These are phyloP conservation scores for Meloidogyne exigua DNA, from an alignment of 1,140 invertebrate species.

Conservation along the genomic window DNA sequence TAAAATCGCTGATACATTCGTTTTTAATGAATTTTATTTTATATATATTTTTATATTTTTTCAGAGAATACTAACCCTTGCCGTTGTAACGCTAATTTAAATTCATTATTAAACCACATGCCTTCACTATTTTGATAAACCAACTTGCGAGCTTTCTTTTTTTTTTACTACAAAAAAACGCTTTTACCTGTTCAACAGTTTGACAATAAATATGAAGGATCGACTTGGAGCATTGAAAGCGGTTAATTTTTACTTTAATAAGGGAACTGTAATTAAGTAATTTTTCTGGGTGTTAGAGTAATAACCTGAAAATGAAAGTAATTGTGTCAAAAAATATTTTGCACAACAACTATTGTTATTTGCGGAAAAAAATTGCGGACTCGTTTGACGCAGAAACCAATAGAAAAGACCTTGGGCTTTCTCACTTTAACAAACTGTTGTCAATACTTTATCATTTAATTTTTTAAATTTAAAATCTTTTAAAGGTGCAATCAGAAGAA, in stretches of 20 bases:
- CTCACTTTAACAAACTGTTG: too few relatives aligned
- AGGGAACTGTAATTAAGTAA: too few relatives aligned
- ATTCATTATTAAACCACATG: background rate
- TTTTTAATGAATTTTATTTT: background rate
- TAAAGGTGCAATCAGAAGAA: conserved; percentile 58
- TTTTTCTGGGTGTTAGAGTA: too few relatives aligned
- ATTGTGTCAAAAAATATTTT: too few relatives aligned
- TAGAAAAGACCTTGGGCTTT: too few relatives aligned
- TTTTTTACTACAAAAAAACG: background rate
- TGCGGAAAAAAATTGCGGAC: too few relatives aligned
- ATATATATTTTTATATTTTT: background rate
- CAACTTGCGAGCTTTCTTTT: conserved; percentile 2
- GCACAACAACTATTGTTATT: too few relatives aligned
- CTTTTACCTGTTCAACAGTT: background rate
- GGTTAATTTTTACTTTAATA: conserved; percentile 32
- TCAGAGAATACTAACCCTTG: background rate
- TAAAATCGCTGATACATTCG: too few relatives aligned
- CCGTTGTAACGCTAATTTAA: too few relatives aligned
- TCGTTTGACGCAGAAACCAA: too few relatives aligned
- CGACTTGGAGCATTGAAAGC: conserved; percentile 57
- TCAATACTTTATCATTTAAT: too few relatives aligned
- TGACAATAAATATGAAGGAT: conserved; percentile 45
- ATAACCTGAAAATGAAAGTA: too few relatives aligned
- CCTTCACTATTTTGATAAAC: background rate
- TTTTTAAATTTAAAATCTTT: conserved; percentile 30